Conservation (phyloP, 1,140 invertebrate species). For the Phthorimaea operculella region DNA sequence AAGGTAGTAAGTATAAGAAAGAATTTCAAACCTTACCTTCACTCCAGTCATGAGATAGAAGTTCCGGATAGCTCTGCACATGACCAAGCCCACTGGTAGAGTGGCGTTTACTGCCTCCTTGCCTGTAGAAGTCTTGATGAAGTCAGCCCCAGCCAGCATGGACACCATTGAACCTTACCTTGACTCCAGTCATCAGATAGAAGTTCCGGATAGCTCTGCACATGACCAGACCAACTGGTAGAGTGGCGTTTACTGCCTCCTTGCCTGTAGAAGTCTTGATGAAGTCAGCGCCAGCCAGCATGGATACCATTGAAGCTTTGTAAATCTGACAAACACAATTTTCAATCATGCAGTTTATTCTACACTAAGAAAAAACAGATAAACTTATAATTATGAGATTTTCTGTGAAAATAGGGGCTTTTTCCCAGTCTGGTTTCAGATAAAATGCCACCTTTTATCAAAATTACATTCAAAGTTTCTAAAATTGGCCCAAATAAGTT, state of each 20-base stretch:
- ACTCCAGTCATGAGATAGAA: constrained; percentile 80
- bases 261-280: constrained; percentile 99
- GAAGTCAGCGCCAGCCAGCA: constrained; percentile 97
- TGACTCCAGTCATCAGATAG: constrained; percentile 76
- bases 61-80: constrained; percentile 92
- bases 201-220: constrained; percentile 90
- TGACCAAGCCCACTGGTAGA: constrained; percentile 89
- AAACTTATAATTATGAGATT: no score
- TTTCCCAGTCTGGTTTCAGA: no score
- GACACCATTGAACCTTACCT: constrained; percentile 91
- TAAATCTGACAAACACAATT: constrained; percentile 71
- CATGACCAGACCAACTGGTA: constrained; percentile 94
- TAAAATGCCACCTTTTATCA: no score
- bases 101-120: constrained; percentile 97
- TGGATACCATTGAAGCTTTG: constrained; percentile 89
- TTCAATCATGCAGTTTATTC: no score
- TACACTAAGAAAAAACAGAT: no score
- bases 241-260: constrained; percentile 93
- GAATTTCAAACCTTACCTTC: no score
- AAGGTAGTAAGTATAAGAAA: no score
- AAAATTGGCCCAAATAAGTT: no score
- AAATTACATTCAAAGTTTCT: no score
- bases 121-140: constrained; percentile 99
- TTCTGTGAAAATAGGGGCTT: no score
- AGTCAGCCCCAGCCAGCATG: constrained; percentile 96